These are phyloP conservation scores for Enteromius unitaeniatus DNA, from an alignment of 2,797 vertebrate species.

Conservation along the genomic window DNA sequence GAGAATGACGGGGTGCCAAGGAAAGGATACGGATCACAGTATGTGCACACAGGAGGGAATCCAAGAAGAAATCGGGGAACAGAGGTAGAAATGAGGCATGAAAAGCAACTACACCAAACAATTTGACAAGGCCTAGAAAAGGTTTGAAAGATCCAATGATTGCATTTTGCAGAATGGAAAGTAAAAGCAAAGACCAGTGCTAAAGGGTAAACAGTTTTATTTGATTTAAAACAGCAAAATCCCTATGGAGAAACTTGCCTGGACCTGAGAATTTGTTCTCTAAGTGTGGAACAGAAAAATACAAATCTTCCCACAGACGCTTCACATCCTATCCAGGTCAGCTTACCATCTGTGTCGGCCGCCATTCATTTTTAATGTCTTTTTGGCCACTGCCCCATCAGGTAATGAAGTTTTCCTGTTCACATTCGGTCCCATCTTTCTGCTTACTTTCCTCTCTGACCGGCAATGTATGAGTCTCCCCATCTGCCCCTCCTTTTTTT, in stretches of 20 bases:
- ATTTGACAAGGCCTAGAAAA: constrained; percentile 37
- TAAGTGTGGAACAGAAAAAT: constrained; percentile 26
- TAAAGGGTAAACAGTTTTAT: constrained; percentile 21
- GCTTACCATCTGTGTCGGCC: constrained; percentile 51
- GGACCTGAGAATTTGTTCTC: constrained; percentile 38
- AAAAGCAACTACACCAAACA: constrained; percentile 35
- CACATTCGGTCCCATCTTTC: constrained; percentile 47
- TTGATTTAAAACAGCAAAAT: not conserved
- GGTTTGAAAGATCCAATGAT: constrained; percentile 1
- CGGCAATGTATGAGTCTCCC: constrained; percentile 19
- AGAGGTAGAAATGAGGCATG: constrained; percentile 42
- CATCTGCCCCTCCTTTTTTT: not conserved
- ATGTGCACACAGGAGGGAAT: constrained; percentile 48
- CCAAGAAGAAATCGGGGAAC: constrained; percentile 25
- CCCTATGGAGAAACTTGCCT: not conserved
- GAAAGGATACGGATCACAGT: constrained; percentile 41
- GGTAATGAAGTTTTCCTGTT: constrained; percentile 58
- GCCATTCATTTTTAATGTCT: constrained; percentile 61
- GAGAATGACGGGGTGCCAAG: constrained; percentile 31
- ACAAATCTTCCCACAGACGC: constrained; percentile 35
- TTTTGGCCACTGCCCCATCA: constrained; percentile 59
- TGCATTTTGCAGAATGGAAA: not conserved
- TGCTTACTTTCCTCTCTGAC: constrained; percentile 37
- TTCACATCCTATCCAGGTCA: constrained; percentile 49
- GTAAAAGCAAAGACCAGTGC: not conserved